Base-by-base conservation (phyloP, 2,113 vertebrate genomes). In the Pristiophorus japonicus region DNA sequence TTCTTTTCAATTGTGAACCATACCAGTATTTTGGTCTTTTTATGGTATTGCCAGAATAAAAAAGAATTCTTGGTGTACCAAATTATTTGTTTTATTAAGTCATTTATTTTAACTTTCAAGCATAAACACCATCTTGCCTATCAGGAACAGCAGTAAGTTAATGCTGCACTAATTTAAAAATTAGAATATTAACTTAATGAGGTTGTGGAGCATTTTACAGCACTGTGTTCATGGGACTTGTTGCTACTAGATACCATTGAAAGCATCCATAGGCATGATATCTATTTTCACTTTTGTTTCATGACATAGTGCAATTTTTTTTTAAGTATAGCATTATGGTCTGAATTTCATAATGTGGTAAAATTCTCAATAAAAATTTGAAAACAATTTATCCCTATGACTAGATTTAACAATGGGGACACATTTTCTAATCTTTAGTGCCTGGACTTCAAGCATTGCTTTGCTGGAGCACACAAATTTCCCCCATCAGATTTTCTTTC, bases 41-140 rank as follows among this genome's bases (percentile, higher is more conserved):
- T 6, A 63, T 92, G 88, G 59, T 92, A 63, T 92, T 92, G 88
- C 88, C 88, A 92, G 88, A 92, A 92, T 92, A 92, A 92, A 92
- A 91, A n/a, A 59, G 63, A 63, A 63, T n/a, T 59, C 88, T 92
- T 92, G 88, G 34, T 92, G 88, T 63, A 92, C 59, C 59, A 92
- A 92, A 92, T 92, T 45, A 92, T 63, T 92, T 92, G 88, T 92
- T 63, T 63, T 38, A 92, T 38, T 92, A 22, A 63, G n/a, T 92
- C 16, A 92, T 92, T 92, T 92, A 91, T 91, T 91, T 59, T 59
- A 90, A 62, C 87, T 90, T 12, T 5, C 5, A 22, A 38, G 6
- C 78, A 81, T 45, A 20, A 81, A 18, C 38, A 22, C 78, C 16
- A 81, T 81, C 11, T 22, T 18, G 42, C 4, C 38, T 22, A 45